Percentiles rank a stretch among this genome's conserved stretches.
Evolutionary conservation across 2,888 invertebrate species (phyloP).

Genomic region (Apamea monoglypha): DNA sequence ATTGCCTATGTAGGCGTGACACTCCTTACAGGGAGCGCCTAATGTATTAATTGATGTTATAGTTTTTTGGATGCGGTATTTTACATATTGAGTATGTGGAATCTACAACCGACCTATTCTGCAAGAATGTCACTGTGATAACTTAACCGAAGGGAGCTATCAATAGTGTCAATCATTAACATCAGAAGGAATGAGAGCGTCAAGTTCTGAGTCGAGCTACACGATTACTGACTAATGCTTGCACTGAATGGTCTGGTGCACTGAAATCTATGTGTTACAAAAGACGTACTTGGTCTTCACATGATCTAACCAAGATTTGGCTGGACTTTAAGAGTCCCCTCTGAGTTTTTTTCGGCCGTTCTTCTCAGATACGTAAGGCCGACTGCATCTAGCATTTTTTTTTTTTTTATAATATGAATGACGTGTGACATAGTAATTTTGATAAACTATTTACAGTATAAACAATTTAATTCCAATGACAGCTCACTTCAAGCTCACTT

Average conservation of each 20-base stretch:
- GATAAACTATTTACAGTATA: neutral
- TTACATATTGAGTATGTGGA: neutral
- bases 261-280: neutral
- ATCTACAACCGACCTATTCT: neutral
- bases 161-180: neutral
- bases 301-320: neutral
- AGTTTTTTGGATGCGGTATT: conserved; percentile 67
- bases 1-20: conserved; percentile 75
- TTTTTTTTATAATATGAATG: neutral
- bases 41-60: conserved; percentile 66
- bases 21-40: conserved; percentile 63
- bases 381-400: neutral
- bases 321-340: neutral
- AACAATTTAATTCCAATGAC: neutral
- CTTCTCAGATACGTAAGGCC: neutral
- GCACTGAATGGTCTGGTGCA: neutral
- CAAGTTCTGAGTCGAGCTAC: no score
- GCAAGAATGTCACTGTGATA: neutral
- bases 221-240: neutral
- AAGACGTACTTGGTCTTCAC: neutral
- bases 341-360: neutral
- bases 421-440: neutral
- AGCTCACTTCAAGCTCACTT: neutral
- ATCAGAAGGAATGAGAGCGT: neutral
- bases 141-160: neutral